A percentile compares a stretch with the other conserved stretches of the same genome.
These are phyloP conservation scores for Philopedon plagiatum DNA, from an alignment of 2,888 invertebrate species.

Conservation along the genomic window DNA sequence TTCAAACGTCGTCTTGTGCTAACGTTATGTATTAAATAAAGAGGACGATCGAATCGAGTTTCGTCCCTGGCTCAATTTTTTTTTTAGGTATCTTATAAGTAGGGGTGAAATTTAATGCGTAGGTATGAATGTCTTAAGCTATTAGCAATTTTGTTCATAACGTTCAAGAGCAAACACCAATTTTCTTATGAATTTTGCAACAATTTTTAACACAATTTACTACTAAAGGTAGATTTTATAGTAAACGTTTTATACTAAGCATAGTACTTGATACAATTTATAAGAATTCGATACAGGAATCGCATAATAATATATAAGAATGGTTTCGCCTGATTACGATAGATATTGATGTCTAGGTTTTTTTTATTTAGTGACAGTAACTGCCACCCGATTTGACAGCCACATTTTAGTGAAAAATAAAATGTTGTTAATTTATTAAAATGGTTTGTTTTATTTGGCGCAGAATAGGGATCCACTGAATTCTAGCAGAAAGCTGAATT, in stretches of 20 bases:
- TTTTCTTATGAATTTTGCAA: slow-evolving; percentile 24
- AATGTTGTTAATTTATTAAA: slow-evolving; percentile 36
- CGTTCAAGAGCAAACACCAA: slow-evolving; percentile 6
- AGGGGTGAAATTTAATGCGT: no score
- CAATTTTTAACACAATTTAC: slow-evolving; percentile 13
- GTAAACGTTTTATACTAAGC: slow-evolving; percentile 6
- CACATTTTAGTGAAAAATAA: slow-evolving; percentile 25
- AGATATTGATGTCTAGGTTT: slow-evolving; percentile 20
- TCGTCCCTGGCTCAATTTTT: no score
- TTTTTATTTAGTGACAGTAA: slow-evolving; percentile 21
- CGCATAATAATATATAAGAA: neutral
- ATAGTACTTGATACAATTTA: slow-evolving; percentile 2
- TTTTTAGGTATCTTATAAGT: no score
- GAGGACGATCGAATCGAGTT: no score
- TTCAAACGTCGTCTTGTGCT: no score
- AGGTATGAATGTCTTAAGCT: slow-evolving; percentile 2
- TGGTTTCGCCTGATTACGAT: neutral
- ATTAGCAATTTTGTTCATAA: slow-evolving; percentile 3
- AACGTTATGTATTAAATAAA: no score
- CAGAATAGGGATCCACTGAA: no score
- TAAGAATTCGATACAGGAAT: slow-evolving; percentile 11
- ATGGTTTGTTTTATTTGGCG: slow-evolving; percentile 10
- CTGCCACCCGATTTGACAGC: slow-evolving; percentile 10
- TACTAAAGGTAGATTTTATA: slow-evolving; percentile 21
- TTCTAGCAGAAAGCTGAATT: no score